A percentile compares a stretch with the other conserved stretches of the same genome.
Conservation (phyloP, 2,888 invertebrate genomes). For the Watsonalla binaria region DNA sequence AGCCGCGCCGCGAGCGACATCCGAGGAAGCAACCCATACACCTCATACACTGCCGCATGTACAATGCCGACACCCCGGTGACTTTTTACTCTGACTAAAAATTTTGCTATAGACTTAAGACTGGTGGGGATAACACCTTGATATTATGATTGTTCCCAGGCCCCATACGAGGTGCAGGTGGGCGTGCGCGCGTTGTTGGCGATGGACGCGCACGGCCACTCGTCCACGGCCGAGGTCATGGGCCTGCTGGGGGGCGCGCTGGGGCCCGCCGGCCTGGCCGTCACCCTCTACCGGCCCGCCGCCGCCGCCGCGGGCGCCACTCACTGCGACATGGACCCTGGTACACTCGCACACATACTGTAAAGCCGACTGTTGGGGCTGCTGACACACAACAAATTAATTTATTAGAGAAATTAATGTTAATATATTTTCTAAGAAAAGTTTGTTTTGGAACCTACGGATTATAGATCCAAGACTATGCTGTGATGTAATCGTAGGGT, state of each 20-base stretch:
- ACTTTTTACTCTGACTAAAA: conserved; percentile 23
- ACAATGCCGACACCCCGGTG: conserved; percentile 78
- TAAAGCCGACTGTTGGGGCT: too few species aligned
- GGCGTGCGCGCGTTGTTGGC: conserved; percentile 79
- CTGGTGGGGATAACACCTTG: neutral
- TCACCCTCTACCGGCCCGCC: conserved; percentile 78
- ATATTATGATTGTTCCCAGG: conserved; percentile 51
- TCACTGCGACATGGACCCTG: conserved; percentile 89
- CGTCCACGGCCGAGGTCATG: conserved; percentile 85
- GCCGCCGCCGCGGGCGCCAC: conserved; percentile 81
- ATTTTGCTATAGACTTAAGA: neutral
- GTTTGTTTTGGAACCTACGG: too few species aligned
- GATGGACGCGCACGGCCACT: conserved; percentile 85
- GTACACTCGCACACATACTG: conserved; percentile 36
- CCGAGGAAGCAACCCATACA: conserved; percentile 68
- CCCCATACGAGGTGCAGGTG: conserved; percentile 80
- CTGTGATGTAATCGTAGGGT: too few species aligned
- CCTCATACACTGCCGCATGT: conserved; percentile 80
- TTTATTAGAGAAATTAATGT: too few species aligned
- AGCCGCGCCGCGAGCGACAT: conserved; percentile 58
- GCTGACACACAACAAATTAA: too few species aligned
- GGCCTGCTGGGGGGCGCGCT: conserved; percentile 83
- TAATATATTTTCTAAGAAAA: too few species aligned
- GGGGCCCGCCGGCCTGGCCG: conserved; percentile 23
- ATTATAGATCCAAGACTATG: too few species aligned